A percentile compares a stretch with the other conserved stretches of the same genome.
These are phyloP conservation scores for Laothoe populi DNA, from an alignment of 2,888 invertebrate species.

Conservation along the genomic window DNA sequence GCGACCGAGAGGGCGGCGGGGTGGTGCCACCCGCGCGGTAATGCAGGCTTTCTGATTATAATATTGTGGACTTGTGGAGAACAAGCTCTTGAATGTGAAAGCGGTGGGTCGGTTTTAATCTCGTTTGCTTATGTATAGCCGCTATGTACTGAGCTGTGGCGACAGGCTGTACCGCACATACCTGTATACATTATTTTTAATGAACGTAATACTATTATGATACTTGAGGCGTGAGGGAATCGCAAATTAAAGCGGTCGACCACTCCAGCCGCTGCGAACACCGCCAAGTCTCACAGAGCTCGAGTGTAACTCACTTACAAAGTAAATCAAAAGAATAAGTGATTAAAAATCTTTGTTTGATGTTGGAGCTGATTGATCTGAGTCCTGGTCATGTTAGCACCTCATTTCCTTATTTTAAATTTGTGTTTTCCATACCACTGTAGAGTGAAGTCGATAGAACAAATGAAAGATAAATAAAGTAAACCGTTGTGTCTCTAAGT, in stretches of 20 bases:
- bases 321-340: slow-evolving; percentile 23
- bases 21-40: slow-evolving; percentile 58
- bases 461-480: no score
- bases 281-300: slow-evolving; percentile 24
- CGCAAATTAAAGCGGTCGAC: slow-evolving; percentile 29
- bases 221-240: slow-evolving; percentile 12
- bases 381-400: neutral
- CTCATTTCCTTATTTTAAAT: neutral
- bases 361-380: neutral
- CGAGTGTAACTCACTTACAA: slow-evolving; percentile 26
- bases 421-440: neutral
- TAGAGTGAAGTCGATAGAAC: no score
- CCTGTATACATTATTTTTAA: slow-evolving; percentile 26
- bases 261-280: slow-evolving; percentile 13
- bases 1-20: slow-evolving; percentile 48
- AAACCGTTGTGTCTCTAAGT: no score
- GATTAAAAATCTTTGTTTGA: slow-evolving; percentile 3
- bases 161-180: slow-evolving; percentile 6
- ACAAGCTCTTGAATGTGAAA: slow-evolving; percentile 54
- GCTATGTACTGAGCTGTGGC: slow-evolving; percentile 39
- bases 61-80: slow-evolving; percentile 57
- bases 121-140: slow-evolving; percentile 64
- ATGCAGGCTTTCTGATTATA: slow-evolving; percentile 47
- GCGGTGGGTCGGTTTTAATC: slow-evolving; percentile 66
- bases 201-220: slow-evolving; percentile 23